A percentile compares a stretch with the other conserved stretches of the same genome.
These are phyloP conservation scores for Schlechtendalia chinensis DNA, from an alignment of 1,140 invertebrate species.

Conservation along the genomic window DNA sequence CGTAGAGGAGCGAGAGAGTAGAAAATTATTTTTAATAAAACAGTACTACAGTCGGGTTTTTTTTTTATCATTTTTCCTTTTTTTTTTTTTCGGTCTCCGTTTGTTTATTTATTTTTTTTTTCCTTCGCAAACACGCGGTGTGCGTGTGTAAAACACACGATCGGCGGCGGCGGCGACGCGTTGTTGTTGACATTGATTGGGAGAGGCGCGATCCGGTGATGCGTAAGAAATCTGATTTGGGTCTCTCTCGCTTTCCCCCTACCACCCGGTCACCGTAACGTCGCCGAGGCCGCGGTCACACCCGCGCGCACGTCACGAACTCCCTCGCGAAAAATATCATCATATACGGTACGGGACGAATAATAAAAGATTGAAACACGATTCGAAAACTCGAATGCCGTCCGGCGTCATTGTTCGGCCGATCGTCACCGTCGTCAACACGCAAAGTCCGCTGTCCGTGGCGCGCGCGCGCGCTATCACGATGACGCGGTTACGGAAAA, in stretches of 20 bases:
- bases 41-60: no score
- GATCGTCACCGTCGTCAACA: no score
- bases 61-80: no score
- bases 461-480: no score
- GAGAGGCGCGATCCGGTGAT: conserved; percentile 42
- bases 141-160: conserved; percentile 36
- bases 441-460: no score
- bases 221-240: conserved; percentile 50
- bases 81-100: not conserved
- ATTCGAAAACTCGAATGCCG: no score
- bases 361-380: not conserved
- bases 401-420: no score
- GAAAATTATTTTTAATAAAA: not conserved
- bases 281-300: conserved; percentile 45
- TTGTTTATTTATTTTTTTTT: conserved; percentile 41
- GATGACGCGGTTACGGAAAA: no score
- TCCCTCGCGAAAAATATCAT: conserved; percentile 15
- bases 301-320: conserved; percentile 36
- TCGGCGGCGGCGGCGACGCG: conserved; percentile 18
- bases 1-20: not conserved
- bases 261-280: not conserved
- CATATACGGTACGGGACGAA: no score
- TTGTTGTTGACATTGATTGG: conserved; percentile 48
- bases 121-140: not conserved
- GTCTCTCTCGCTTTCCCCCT: conserved; percentile 44